Percentiles rank a stretch among this genome's conserved stretches.
Conservation (phyloP, 1,140 invertebrate species). For the Trichogramma pretiosum region DNA sequence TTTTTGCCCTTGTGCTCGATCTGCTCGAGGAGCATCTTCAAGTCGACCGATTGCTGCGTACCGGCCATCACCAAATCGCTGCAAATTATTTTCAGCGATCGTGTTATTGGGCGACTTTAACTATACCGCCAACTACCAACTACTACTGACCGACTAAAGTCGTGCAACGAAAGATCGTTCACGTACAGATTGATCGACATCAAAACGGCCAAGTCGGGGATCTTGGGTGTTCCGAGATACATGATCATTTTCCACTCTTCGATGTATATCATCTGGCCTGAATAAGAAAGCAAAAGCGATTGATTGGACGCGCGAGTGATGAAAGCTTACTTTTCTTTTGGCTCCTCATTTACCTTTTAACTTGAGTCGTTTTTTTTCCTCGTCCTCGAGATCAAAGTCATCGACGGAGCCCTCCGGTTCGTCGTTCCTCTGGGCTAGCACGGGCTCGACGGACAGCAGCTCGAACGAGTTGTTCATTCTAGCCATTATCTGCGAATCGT, state of each 20-base stretch:
- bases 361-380: conserved; percentile 63
- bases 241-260: conserved; percentile 95
- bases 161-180: conserved; percentile 96
- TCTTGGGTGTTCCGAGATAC: conserved; percentile 92
- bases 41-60: conserved; percentile 92
- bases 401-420: conserved; percentile 47
- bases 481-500: conserved; percentile 84
- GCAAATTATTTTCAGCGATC: too few relatives aligned
- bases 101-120: too few relatives aligned
- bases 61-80: conserved; percentile 93
- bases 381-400: conserved; percentile 53
- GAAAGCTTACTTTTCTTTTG: too few relatives aligned
- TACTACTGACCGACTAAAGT: conserved; percentile 83
- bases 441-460: conserved; percentile 75
- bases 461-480: conserved; percentile 95
- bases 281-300: conserved; percentile 25
- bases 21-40: conserved; percentile 90
- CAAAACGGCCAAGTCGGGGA: conserved; percentile 83
- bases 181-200: conserved; percentile 87
- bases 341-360: conserved; percentile 67
- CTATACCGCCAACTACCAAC: too few relatives aligned
- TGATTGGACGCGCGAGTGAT: too few relatives aligned
- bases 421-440: conserved; percentile 57
- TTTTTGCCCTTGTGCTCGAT: conserved; percentile 95
- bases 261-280: conserved; percentile 97